Percentiles rank a stretch among this genome's conserved stretches.
Evolutionary conservation across 2,113 vertebrate species (phyloP).

Genomic region (Menidia beryllina): DNA sequence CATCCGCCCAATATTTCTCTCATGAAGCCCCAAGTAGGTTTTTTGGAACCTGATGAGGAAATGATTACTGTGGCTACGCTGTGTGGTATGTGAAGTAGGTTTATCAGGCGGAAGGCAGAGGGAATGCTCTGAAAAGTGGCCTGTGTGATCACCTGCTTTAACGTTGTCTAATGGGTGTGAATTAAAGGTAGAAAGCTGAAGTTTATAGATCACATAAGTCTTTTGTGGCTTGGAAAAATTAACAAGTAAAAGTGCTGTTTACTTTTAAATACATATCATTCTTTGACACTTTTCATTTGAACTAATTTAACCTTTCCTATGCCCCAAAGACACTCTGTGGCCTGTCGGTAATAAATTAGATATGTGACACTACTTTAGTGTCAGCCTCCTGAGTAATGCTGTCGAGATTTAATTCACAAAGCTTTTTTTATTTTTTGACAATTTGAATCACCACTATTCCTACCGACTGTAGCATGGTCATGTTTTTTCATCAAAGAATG

Average conservation of each 20-base stretch:
- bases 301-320: neutral
- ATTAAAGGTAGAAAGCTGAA: neutral
- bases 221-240: neutral
- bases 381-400: neutral
- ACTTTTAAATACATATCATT: constrained; percentile 29
- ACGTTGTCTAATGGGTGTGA: neutral
- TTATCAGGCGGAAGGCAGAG: too few relatives aligned
- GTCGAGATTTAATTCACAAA: constrained; percentile 5
- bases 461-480: constrained; percentile 31
- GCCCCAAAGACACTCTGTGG: neutral
- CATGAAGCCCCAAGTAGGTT: too few relatives aligned
- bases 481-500: neutral
- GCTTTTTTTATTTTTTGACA: neutral
- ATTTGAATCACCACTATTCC: constrained; percentile 9
- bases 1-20: too few relatives aligned
- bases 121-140: too few relatives aligned
- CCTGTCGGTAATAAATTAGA: neutral
- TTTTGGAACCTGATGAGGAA: too few relatives aligned
- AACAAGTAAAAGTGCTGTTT: neutral
- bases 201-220: constrained; percentile 28
- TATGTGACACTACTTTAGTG: neutral
- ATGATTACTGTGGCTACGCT: too few relatives aligned
- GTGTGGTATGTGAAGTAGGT: too few relatives aligned
- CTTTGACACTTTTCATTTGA: neutral
- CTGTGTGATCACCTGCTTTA: neutral